These are phyloP conservation scores for Elegia similella DNA, from an alignment of 2,888 invertebrate genomes.

Conservation along the genomic window DNA sequence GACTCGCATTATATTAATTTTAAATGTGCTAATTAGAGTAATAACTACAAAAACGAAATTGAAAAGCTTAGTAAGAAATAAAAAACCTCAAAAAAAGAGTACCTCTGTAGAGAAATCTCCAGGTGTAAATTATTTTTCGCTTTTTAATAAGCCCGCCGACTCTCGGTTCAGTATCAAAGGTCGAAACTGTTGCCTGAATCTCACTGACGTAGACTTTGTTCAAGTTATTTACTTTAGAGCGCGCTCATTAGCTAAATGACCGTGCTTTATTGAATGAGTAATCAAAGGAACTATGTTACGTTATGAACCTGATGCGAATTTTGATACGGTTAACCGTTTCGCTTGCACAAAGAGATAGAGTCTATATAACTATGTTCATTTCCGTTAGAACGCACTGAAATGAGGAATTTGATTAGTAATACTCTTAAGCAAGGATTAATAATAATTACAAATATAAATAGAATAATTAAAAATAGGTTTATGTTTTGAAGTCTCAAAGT, in stretches of 20 bases:
- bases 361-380: not conserved
- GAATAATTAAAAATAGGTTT: no score
- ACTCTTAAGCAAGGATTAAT: no score
- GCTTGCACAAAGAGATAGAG: constrained; percentile 5
- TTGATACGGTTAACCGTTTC: constrained; percentile 23
- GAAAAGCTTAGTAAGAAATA: not conserved
- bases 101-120: constrained; percentile 28
- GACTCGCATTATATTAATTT: constrained; percentile 12
- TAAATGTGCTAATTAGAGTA: constrained; percentile 9
- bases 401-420: no score
- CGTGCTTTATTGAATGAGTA: constrained; percentile 67
- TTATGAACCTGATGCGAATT: constrained; percentile 16
- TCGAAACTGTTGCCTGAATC: constrained; percentile 52
- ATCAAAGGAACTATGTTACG: constrained; percentile 44
- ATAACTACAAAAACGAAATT: not conserved
- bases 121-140: constrained; percentile 43
- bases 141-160: constrained; percentile 42
- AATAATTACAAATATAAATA: no score
- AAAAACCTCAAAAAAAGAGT: constrained; percentile 23
- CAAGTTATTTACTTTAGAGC: constrained; percentile 70
- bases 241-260: constrained; percentile 76
- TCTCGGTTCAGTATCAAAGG: constrained; percentile 56
- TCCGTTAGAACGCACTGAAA: not conserved
- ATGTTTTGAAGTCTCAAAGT: no score
- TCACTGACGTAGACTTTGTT: constrained; percentile 68